phyloP scores from a whole-genome alignment of 2,797 vertebrate genomes.

The Enteromius paludinosus region DNA sequence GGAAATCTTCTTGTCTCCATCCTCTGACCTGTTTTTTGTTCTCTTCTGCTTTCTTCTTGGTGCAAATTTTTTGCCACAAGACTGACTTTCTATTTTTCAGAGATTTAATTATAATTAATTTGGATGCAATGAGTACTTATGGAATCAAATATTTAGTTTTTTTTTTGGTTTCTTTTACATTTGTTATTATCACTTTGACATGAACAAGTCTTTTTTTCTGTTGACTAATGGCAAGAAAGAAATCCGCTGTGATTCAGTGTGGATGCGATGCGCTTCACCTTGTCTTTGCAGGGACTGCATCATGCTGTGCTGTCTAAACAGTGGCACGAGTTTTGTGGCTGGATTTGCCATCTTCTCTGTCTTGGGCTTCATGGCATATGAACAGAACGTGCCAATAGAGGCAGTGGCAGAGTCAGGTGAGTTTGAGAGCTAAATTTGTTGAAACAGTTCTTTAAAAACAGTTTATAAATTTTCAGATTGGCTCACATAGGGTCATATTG shows the following conservation, averaged over 20 bases:
- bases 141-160: background rate
- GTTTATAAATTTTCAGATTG: background rate
- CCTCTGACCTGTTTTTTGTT: background rate
- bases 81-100: background rate
- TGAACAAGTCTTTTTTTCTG: too few relatives aligned
- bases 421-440: conserved; percentile 54
- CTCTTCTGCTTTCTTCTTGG: background rate
- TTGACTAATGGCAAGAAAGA: background rate
- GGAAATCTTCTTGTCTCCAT: background rate
- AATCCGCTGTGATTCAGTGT: background rate
- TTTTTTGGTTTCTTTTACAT: background rate
- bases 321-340: conserved; percentile 96
- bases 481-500: too few relatives aligned
- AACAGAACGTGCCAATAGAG: conserved; percentile 95
- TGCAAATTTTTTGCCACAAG: background rate
- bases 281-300: conserved; percentile 88
- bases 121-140: background rate
- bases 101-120: background rate
- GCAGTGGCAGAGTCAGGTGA: conserved; percentile 97
- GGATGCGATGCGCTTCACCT: too few relatives aligned
- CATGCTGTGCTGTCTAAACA: conserved; percentile 98
- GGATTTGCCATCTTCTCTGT: conserved; percentile 99
- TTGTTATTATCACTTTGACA: background rate
- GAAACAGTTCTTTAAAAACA: background rate
- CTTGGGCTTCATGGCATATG: conserved; percentile 97